A percentile compares a stretch with the other conserved stretches of the same genome.
Conservation (phyloP, 2,113 vertebrate genomes). For the Macquaria australasica region DNA sequence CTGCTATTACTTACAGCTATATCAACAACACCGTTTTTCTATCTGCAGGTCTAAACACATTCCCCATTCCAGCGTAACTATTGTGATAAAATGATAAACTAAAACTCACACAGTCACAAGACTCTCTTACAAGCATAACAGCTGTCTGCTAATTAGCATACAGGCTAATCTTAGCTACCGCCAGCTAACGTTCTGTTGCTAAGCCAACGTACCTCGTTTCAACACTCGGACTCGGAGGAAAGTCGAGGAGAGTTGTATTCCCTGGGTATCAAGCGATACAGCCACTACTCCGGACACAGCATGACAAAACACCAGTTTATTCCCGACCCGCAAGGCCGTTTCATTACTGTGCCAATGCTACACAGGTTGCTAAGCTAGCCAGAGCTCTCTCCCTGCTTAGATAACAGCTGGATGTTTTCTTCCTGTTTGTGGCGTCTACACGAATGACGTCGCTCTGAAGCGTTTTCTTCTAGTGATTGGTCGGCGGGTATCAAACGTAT, state of each 20-base stretch:
- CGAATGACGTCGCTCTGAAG: conserved; percentile 1
- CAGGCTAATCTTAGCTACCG: conserved; percentile 29
- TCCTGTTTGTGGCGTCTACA: conserved; percentile 68
- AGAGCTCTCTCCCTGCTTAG: conserved; percentile 15
- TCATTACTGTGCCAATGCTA: conserved; percentile 49
- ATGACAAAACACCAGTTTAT: conserved; percentile 47
- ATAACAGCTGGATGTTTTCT: conserved; percentile 74
- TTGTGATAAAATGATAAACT: too few relatives aligned
- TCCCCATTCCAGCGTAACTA: too few relatives aligned
- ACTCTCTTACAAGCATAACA: background rate
- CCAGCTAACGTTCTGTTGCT: conserved; percentile 28
- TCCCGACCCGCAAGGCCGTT: conserved; percentile 36
- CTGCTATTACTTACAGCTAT: background rate
- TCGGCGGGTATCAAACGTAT: background rate
- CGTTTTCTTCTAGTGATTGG: background rate
- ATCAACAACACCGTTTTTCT: background rate
- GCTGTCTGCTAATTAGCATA: background rate
- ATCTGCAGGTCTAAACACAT: background rate
- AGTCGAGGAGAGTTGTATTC: conserved; percentile 51
- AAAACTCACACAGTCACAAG: background rate
- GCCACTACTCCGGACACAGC: conserved; percentile 71
- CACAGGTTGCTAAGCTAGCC: conserved; percentile 22
- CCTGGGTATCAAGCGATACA: conserved; percentile 23
- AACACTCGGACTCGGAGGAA: conserved; percentile 74
- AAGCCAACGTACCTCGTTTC: conserved; percentile 81